phyloP scores from a whole-genome alignment of 2,888 invertebrate genomes.

The Melanargia galathea region DNA sequence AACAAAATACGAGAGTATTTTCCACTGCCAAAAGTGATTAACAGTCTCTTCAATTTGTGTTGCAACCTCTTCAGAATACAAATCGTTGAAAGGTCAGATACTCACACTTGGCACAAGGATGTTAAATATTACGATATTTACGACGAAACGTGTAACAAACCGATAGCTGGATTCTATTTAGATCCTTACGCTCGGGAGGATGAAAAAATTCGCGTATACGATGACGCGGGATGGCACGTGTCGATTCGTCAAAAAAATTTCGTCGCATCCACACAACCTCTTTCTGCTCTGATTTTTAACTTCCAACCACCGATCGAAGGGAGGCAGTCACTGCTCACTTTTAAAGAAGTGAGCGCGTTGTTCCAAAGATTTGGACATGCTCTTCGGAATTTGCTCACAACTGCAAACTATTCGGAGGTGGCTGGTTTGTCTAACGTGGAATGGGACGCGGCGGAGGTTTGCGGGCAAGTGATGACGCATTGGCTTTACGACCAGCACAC shows the following conservation, averaged over 20 bases:
- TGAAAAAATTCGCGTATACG: conserved; percentile 83
- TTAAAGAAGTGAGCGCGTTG: conserved; percentile 88
- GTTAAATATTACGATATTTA: conserved; percentile 92
- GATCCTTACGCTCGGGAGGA: conserved; percentile 89
- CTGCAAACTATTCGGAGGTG: conserved; percentile 90
- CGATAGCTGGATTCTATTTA: conserved; percentile 92
- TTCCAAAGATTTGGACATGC: conserved; percentile 94
- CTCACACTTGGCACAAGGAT: conserved; percentile 92
- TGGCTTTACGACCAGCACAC: conserved; percentile 87
- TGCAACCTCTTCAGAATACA: conserved; percentile 90
- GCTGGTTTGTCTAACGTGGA: conserved; percentile 94
- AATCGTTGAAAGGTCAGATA: conserved; percentile 85
- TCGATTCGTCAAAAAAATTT: conserved; percentile 88
- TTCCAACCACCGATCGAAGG: conserved; percentile 85
- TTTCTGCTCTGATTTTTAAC: conserved; percentile 92
- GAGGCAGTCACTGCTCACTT: conserved; percentile 87
- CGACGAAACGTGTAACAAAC: conserved; percentile 84
- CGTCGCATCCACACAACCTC: conserved; percentile 84
- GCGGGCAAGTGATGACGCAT: conserved; percentile 90
- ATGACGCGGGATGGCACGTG: conserved; percentile 89
- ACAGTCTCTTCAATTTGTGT: conserved; percentile 88
- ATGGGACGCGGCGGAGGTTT: conserved; percentile 95
- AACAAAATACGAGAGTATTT: conserved; percentile 90
- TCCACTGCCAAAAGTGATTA: conserved; percentile 90
- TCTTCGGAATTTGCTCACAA: conserved; percentile 92